phyloP scores from a whole-genome alignment of 1,140 invertebrate species.

The Zaprionus inermis region DNA sequence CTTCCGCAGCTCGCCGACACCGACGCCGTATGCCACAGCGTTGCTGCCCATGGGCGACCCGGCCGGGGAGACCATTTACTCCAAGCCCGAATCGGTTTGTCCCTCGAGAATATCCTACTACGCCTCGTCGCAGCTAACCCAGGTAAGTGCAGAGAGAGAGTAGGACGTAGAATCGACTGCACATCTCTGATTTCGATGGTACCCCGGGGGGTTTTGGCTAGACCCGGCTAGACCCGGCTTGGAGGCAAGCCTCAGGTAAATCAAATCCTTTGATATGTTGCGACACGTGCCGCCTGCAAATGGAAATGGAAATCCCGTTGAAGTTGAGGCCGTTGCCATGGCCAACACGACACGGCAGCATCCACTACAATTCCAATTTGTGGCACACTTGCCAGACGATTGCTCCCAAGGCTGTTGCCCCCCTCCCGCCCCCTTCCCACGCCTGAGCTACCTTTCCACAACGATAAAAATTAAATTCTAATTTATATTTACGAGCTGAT shows the following conservation, averaged over 20 bases:
- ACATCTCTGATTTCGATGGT: constrained; percentile 39
- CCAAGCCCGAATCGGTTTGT: constrained; percentile 84
- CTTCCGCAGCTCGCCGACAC: constrained; percentile 85
- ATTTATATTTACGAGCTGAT: constrained; percentile 83
- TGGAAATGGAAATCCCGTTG: constrained; percentile 69
- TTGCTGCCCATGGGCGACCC: constrained; percentile 72
- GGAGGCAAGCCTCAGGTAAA: constrained; percentile 66
- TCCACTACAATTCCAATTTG: constrained; percentile 68
- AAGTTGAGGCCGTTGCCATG: constrained; percentile 59
- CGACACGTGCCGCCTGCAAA: constrained; percentile 72
- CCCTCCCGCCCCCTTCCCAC: background rate
- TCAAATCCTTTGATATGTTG: constrained; percentile 76
- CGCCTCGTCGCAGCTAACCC: constrained; percentile 78
- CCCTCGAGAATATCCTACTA: constrained; percentile 83
- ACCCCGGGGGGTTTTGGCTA: constrained; percentile 34
- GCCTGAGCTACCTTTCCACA: constrained; percentile 50
- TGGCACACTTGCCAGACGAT: constrained; percentile 81
- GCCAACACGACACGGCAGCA: constrained; percentile 14
- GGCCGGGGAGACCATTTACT: constrained; percentile 83
- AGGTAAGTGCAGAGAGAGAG: constrained; percentile 61
- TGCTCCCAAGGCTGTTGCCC: constrained; percentile 55
- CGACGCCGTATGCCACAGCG: constrained; percentile 87
- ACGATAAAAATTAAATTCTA: constrained; percentile 81
- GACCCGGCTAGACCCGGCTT: constrained; percentile 3
- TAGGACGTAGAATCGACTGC: too few species aligned